These are phyloP conservation scores for Scylla paramamosain DNA, from an alignment of 1,140 invertebrate species.

Conservation along the genomic window DNA sequence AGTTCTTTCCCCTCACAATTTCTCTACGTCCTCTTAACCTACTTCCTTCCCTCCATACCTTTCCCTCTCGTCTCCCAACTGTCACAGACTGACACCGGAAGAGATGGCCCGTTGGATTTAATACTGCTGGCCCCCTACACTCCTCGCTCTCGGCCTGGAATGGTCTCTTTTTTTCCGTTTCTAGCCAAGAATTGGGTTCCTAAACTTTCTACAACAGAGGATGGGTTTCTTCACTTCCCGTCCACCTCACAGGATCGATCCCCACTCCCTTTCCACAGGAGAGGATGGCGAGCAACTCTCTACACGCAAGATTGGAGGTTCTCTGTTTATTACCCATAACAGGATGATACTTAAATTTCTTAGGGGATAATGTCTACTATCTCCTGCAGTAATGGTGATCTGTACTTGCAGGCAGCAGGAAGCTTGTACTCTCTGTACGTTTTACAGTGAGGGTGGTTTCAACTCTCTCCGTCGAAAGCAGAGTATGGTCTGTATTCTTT, in stretches of 20 bases:
- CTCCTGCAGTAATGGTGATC: no score
- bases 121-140: background rate
- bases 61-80: background rate
- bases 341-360: no score
- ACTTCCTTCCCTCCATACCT: conserved; percentile 2
- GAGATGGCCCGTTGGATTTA: conserved; percentile 20
- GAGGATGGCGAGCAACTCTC: background rate
- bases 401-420: no score
- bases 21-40: background rate
- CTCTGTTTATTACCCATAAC: no score
- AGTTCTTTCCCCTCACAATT: background rate
- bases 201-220: conserved; percentile 7
- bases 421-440: no score
- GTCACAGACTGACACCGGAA: background rate
- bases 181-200: background rate
- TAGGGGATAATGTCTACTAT: no score
- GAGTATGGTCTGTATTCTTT: no score
- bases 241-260: no score
- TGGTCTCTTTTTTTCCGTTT: background rate
- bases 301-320: no score
- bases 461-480: no score
- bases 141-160: background rate
- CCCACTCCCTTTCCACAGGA: background rate
- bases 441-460: no score
- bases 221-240: background rate